Conservation (phyloP, 2,113 vertebrate species). For the Vimba vimba region DNA sequence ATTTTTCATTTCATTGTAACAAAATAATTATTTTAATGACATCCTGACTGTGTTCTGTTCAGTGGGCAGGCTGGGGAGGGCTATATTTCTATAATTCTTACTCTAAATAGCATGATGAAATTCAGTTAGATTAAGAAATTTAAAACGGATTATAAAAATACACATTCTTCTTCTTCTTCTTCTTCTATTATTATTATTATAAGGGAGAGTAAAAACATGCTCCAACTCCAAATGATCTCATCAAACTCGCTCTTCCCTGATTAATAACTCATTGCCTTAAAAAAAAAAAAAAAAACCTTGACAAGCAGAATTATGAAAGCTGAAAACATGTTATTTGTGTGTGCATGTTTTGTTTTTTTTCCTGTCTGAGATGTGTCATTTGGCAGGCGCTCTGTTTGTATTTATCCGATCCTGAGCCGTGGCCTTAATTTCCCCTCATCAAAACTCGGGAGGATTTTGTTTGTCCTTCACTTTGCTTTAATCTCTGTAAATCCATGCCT, state of each 20-base stretch:
- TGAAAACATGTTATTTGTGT: neutral
- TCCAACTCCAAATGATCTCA: no score
- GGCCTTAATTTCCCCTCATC: constrained; percentile 54
- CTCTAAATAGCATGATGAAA: no score
- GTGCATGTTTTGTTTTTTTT: neutral
- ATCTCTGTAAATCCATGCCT: constrained; percentile 49
- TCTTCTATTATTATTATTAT: no score
- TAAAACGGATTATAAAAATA: no score
- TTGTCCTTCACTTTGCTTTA: constrained; percentile 53
- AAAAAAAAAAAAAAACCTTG: neutral
- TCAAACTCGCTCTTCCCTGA: no score
- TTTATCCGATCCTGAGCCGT: constrained; percentile 31
- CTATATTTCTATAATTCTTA: no score
- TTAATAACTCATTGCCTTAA: no score
- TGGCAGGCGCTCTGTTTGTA: constrained; percentile 40
- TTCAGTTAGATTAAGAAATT: no score
- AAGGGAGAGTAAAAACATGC: no score
- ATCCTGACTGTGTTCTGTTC: neutral
- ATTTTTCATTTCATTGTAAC: neutral
- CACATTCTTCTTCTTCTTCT: no score
- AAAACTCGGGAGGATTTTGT: constrained; percentile 48
- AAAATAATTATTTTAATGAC: neutral
- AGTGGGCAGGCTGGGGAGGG: no score
- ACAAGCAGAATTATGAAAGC: neutral
- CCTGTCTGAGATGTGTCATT: constrained; percentile 2